These are phyloP conservation scores for Phalacrocorax carbo DNA, from an alignment of 2,113 vertebrate species.

Conservation along the genomic window DNA sequence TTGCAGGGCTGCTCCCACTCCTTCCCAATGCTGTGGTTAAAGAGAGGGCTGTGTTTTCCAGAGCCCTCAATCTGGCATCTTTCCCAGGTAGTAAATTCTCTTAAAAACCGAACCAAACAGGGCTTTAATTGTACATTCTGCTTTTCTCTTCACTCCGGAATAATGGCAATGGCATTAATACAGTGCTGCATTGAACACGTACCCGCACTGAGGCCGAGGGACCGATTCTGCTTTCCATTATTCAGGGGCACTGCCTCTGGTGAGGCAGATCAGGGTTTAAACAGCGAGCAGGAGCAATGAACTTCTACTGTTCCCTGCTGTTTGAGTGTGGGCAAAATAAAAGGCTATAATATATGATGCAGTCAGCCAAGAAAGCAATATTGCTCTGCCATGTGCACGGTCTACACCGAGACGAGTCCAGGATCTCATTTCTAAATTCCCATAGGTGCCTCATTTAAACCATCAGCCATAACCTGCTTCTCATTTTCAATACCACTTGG, in stretches of 20 bases:
- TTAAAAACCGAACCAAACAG: constrained; percentile 24
- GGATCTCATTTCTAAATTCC: constrained; percentile 68
- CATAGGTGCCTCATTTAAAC: constrained; percentile 66
- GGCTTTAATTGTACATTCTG: constrained; percentile 43
- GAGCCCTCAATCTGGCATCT: not conserved
- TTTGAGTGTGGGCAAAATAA: constrained; percentile 60
- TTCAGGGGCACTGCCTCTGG: not conserved
- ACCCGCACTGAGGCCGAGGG: not conserved
- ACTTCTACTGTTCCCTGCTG: constrained; percentile 54
- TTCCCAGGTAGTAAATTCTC: constrained; percentile 36
- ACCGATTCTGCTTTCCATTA: constrained; percentile 17
- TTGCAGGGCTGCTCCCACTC: not conserved
- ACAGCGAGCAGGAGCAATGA: constrained; percentile 44
- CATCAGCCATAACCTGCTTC: constrained; percentile 67
- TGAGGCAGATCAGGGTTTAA: constrained; percentile 38
- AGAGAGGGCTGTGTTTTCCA: constrained; percentile 3
- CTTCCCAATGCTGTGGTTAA: not conserved
- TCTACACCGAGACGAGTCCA: constrained; percentile 29
- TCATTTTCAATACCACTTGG: constrained; percentile 65
- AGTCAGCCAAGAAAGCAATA: constrained; percentile 69
- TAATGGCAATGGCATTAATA: constrained; percentile 7
- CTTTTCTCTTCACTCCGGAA: constrained; percentile 24
- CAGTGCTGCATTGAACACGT: not conserved
- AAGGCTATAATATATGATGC: constrained; percentile 58
- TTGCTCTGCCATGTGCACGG: constrained; percentile 57